These are phyloP conservation scores for Megaleporinus macrocephalus DNA, from an alignment of 2,113 vertebrate genomes.

Conservation along the genomic window DNA sequence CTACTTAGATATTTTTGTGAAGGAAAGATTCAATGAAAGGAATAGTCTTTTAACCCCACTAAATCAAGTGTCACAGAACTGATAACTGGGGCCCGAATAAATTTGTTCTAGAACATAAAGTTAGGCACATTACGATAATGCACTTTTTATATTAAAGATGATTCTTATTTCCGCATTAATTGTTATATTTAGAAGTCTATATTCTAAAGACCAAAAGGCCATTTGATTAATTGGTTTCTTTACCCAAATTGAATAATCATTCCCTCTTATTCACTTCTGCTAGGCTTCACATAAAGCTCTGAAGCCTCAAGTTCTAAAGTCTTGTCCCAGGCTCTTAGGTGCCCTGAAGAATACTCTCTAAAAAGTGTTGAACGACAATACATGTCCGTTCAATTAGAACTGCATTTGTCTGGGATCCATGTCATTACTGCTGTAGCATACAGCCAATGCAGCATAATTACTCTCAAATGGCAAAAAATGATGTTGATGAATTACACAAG, in stretches of 20 bases:
- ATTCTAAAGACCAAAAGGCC: constrained; percentile 29
- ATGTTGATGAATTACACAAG: constrained; percentile 79
- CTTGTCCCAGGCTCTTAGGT: constrained; percentile 41
- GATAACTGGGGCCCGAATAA: constrained; percentile 47
- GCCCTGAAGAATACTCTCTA: constrained; percentile 47
- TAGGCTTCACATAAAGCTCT: background rate
- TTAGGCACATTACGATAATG: constrained; percentile 41
- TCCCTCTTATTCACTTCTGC: constrained; percentile 1
- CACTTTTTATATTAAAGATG: constrained; percentile 66
- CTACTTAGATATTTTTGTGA: constrained; percentile 69
- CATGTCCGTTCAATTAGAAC: constrained; percentile 75
- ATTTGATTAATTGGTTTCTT: constrained; percentile 3
- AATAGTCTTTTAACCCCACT: constrained; percentile 52
- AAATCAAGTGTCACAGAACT: constrained; percentile 75
- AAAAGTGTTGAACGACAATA: constrained; percentile 58
- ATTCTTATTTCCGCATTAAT: constrained; percentile 70
- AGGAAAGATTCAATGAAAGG: constrained; percentile 57
- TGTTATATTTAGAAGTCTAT: constrained; percentile 67
- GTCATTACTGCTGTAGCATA: constrained; percentile 70
- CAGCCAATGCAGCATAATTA: constrained; percentile 77
- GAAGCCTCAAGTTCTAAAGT: background rate
- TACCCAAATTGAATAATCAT: background rate
- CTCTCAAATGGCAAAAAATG: constrained; percentile 76
- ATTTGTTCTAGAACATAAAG: constrained; percentile 38
- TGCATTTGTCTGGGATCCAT: constrained; percentile 75